A percentile compares a stretch with the other conserved stretches of the same genome.
These are phyloP conservation scores for Chinchilla lanigera DNA, from an alignment of 2,113 vertebrate species.

Conservation along the genomic window DNA sequence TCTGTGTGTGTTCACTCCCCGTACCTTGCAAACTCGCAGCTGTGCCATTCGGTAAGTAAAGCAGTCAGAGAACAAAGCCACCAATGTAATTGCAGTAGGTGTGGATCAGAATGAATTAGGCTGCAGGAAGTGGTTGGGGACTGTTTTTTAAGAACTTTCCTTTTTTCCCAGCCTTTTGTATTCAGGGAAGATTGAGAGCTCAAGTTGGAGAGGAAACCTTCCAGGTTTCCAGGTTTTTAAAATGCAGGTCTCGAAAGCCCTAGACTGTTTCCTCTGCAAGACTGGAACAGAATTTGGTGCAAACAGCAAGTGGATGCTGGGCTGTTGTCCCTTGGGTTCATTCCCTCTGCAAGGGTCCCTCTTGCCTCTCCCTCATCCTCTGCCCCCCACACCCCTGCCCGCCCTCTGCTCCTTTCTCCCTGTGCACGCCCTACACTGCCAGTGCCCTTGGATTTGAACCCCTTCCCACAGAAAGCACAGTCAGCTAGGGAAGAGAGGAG, in stretches of 20 bases:
- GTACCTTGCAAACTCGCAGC: conserved; percentile 27
- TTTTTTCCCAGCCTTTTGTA: conserved; percentile 58
- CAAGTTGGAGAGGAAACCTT: conserved; percentile 48
- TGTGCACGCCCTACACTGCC: not conserved
- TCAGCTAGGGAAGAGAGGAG: not conserved
- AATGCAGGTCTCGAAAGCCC: conserved; percentile 46
- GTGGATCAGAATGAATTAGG: conserved; percentile 69
- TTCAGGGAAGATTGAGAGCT: conserved; percentile 43
- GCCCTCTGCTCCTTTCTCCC: not conserved
- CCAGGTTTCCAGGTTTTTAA: conserved; percentile 70
- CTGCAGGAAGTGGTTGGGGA: conserved; percentile 55
- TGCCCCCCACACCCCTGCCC: not conserved
- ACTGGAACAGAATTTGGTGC: conserved; percentile 67
- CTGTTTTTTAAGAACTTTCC: conserved; percentile 65
- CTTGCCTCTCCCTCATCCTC: not conserved
- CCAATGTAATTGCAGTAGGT: conserved; percentile 51
- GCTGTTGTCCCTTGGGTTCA: not conserved
- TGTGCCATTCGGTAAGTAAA: conserved; percentile 57
- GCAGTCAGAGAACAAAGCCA: conserved; percentile 61
- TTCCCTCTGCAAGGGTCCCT: not conserved
- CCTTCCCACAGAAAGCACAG: conserved; percentile 36
- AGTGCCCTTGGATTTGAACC: not conserved
- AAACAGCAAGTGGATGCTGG: conserved; percentile 49
- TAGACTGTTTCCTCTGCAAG: conserved; percentile 27
- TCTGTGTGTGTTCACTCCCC: conserved; percentile 7